Conservation (phyloP, 92 coral and sea anemone genomes). For the Epizoanthus ramosus region DNA sequence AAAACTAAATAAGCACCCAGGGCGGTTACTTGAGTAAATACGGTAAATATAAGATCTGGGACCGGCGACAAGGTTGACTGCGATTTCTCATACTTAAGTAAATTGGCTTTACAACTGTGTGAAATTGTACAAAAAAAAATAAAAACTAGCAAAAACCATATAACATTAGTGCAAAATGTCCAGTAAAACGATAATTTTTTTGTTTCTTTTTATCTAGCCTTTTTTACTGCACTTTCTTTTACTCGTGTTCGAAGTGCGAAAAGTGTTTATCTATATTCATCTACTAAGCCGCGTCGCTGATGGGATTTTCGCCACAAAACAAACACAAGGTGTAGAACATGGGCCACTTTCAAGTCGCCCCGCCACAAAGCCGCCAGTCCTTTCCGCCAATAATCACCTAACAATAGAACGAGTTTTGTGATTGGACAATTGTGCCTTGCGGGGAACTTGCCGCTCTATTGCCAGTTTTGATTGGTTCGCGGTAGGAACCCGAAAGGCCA, state of each 20-base stretch:
- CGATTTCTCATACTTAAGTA: too few species aligned
- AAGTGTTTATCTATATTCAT: neutral
- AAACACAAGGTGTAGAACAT: neutral
- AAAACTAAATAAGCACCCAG: too few species aligned
- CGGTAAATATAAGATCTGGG: too few species aligned
- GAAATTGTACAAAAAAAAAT: too few species aligned
- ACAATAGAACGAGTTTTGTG: constrained; percentile 48
- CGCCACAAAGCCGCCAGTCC: constrained; percentile 44
- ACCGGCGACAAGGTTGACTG: too few species aligned
- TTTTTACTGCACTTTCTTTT: neutral
- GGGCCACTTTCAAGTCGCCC: constrained; percentile 19
- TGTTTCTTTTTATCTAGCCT: neutral
- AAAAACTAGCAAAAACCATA: too few species aligned
- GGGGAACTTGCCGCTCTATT: constrained; percentile 19
- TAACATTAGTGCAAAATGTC: too few species aligned
- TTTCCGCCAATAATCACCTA: constrained; percentile 52
- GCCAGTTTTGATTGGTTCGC: constrained; percentile 52
- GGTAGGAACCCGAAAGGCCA: neutral
- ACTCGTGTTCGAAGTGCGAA: neutral
- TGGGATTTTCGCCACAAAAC: constrained; percentile 21
- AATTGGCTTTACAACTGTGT: too few species aligned
- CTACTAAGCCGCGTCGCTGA: constrained; percentile 6
- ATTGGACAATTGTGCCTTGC: constrained; percentile 47
- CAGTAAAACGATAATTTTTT: too few species aligned
- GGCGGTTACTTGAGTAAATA: too few species aligned